Percentiles rank a stretch among this genome's conserved stretches.
These are phyloP conservation scores for Tricholaema leucomelas DNA, from an alignment of 2,113 vertebrate species.

Conservation along the genomic window DNA sequence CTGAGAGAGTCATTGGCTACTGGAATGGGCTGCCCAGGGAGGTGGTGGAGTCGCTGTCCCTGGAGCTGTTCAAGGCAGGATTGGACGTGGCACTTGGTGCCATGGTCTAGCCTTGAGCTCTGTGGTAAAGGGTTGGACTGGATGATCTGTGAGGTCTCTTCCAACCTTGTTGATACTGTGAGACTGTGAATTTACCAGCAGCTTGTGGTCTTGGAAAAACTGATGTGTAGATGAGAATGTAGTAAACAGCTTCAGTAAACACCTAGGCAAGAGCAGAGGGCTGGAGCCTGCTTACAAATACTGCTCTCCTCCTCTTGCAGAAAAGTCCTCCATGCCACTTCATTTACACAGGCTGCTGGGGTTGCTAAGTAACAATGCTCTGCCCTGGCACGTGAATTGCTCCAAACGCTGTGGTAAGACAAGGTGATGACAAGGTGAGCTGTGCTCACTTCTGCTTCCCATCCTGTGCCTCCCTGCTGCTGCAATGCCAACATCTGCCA, in stretches of 20 bases:
- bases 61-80: no score
- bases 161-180: no score
- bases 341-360: neutral
- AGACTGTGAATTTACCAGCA: neutral
- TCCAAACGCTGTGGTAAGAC: neutral
- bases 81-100: no score
- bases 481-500: neutral
- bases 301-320: neutral
- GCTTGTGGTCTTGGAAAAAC: neutral
- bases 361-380: neutral
- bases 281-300: neutral
- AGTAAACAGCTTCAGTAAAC: neutral
- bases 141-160: no score
- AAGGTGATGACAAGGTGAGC: neutral
- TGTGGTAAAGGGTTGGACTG: no score
- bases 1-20: no score
- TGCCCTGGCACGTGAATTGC: neutral
- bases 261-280: neutral
- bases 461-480: neutral
- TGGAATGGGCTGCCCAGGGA: no score
- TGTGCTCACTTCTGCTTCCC: neutral
- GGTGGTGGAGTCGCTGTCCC: no score
- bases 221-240: neutral
- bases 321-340: neutral
- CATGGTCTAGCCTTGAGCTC: no score